These are phyloP conservation scores for Danaus chrysippus DNA, from an alignment of 2,888 invertebrate genomes.

Conservation along the genomic window DNA sequence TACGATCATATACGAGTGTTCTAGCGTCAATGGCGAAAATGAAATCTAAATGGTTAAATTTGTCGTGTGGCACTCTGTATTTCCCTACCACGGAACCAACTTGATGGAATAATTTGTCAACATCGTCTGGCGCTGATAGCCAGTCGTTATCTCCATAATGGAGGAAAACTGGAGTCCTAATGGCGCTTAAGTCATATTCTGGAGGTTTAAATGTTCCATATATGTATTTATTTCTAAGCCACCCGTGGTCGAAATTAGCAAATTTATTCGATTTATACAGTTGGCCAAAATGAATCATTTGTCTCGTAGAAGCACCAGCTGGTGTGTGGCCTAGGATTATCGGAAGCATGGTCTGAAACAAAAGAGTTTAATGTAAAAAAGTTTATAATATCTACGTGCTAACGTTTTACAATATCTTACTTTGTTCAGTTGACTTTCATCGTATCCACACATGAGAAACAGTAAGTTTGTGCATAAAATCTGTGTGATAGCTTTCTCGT, in stretches of 20 bases:
- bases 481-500: conserved; percentile 69
- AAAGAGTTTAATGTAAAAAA: neutral
- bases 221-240: conserved; percentile 53
- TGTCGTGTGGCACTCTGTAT: conserved; percentile 61
- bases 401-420: conserved; percentile 47
- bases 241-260: conserved; percentile 72
- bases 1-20: conserved; percentile 76
- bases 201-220: conserved; percentile 76
- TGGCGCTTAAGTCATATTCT: conserved; percentile 64
- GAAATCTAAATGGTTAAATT: conserved; percentile 80
- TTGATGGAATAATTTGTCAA: conserved; percentile 57
- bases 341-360: conserved; percentile 72
- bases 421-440: conserved; percentile 71
- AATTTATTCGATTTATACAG: conserved; percentile 67
- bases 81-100: conserved; percentile 67
- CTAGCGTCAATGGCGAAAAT: conserved; percentile 79
- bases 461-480: conserved; percentile 80
- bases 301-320: conserved; percentile 70
- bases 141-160: conserved; percentile 76
- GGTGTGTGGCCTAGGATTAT: conserved; percentile 73
- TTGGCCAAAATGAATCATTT: conserved; percentile 75
- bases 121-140: conserved; percentile 69
- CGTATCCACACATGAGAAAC: conserved; percentile 80
- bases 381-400: neutral
- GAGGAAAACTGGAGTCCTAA: conserved; percentile 69